phyloP scores from a whole-genome alignment of 2,888 invertebrate species.

The Ephialtes manifestator region DNA sequence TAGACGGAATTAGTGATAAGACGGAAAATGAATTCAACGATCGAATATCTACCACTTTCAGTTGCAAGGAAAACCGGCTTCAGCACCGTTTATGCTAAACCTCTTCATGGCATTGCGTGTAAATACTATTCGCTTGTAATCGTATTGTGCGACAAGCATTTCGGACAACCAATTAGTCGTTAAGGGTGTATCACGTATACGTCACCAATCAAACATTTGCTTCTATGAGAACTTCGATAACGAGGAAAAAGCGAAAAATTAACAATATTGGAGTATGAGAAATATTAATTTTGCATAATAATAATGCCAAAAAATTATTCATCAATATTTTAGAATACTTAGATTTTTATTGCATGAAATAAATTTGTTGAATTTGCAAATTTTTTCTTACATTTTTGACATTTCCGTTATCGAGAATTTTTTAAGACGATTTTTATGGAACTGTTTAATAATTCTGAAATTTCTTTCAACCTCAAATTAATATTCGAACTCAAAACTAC shows the following conservation, averaged over 20 bases:
- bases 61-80: constrained; percentile 75
- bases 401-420: too few species aligned
- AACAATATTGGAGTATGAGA: too few species aligned
- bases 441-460: too few species aligned
- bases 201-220: neutral
- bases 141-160: neutral
- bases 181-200: neutral
- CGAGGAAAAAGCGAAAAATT: neutral
- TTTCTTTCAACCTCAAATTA: too few species aligned
- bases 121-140: constrained; percentile 73
- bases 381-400: too few species aligned
- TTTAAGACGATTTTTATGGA: too few species aligned
- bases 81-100: constrained; percentile 78
- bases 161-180: neutral
- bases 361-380: too few species aligned
- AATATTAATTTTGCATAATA: too few species aligned
- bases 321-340: too few species aligned
- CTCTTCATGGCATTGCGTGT: constrained; percentile 75
- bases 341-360: too few species aligned
- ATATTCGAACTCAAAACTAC: too few species aligned
- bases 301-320: too few species aligned
- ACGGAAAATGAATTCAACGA: constrained; percentile 22
- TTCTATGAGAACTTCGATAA: neutral
- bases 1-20: neutral
- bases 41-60: constrained; percentile 71